Evolutionary conservation across 64 coral and sea anemone genomes (phyloP).

Genomic region (Dendrophyllia cribrosa): DNA sequence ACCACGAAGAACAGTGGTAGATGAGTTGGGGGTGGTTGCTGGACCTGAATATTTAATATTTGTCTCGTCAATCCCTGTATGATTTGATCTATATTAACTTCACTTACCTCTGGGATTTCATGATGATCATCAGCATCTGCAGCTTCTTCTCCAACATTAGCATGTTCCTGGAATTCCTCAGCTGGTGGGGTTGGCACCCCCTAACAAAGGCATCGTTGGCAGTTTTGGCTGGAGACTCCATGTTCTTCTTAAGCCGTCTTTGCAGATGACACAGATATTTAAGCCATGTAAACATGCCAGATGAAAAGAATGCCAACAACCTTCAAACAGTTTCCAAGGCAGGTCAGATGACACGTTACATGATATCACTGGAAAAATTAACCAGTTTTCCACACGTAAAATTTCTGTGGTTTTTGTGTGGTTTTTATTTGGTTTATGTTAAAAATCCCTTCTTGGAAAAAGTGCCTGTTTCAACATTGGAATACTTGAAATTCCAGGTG

Average conservation of each 20-base stretch:
- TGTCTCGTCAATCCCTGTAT: neutral
- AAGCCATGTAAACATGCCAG: neutral
- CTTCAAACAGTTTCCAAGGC: slow-evolving; percentile 29
- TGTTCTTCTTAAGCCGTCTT: neutral
- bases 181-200: neutral
- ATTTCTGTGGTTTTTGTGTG: no score
- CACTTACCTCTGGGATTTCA: neutral
- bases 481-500: no score
- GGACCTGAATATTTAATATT: neutral
- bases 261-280: neutral
- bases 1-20: neutral
- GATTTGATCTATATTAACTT: slow-evolving; percentile 40
- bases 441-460: no score
- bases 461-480: no score
- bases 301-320: slow-evolving; percentile 48
- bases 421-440: no score
- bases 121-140: neutral
- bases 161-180: neutral
- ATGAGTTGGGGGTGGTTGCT: neutral
- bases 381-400: no score
- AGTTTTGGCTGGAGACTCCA: neutral
- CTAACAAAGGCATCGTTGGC: neutral
- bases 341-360: neutral
- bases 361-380: no score
- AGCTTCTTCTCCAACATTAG: neutral